Conservation (phyloP, 2,113 vertebrate genomes). For the Spea bombifrons region DNA sequence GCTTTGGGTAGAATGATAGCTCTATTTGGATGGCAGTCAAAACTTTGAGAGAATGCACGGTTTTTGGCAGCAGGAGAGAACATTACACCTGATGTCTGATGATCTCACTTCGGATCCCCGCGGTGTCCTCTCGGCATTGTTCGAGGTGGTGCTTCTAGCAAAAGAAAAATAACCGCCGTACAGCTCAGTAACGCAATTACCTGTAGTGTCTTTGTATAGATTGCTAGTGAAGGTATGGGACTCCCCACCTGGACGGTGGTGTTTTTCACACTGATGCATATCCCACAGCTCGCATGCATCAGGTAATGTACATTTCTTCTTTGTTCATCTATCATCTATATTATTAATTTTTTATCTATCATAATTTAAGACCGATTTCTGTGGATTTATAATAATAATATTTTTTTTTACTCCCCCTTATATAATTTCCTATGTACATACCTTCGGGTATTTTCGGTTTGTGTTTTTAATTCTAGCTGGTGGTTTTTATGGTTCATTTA, state of each 20-base stretch:
- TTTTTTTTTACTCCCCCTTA: too few species aligned
- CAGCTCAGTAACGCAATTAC: constrained; percentile 38
- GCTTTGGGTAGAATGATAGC: too few species aligned
- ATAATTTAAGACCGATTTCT: too few species aligned
- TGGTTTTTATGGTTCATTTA: too few species aligned
- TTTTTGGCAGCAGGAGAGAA: neutral
- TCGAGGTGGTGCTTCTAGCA: constrained; percentile 8
- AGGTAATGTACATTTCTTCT: constrained; percentile 60
- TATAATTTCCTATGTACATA: too few species aligned
- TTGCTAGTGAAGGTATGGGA: constrained; percentile 61
- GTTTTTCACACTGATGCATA: constrained; percentile 63
- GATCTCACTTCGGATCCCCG: neutral
- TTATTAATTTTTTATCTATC: too few species aligned
- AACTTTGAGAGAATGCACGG: too few species aligned
- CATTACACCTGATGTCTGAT: neutral
- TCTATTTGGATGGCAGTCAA: too few species aligned
- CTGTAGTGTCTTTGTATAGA: constrained; percentile 46
- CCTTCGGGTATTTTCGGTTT: too few species aligned
- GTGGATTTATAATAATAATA: too few species aligned
- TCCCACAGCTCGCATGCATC: constrained; percentile 59
- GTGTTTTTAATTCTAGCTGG: too few species aligned
- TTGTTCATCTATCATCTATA: neutral
- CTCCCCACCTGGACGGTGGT: constrained; percentile 58
- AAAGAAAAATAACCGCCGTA: constrained; percentile 51
- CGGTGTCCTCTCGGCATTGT: neutral